Conservation (phyloP, 2,113 vertebrate species). For the Struthio camelus region DNA sequence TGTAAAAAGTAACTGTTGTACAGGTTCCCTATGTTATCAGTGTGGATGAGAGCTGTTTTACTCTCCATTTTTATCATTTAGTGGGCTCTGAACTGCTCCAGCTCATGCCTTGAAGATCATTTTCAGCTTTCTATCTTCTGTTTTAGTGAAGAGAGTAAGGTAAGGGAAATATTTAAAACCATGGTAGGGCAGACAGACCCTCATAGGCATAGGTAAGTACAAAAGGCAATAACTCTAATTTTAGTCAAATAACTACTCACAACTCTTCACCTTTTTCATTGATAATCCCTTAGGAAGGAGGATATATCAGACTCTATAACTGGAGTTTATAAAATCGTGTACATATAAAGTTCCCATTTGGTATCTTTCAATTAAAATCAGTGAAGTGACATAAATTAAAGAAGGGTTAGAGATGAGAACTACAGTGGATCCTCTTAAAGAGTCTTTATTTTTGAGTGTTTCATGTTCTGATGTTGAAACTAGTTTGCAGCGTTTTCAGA, state of each 20-base stretch:
- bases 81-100: not conserved
- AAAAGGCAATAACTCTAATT: not conserved
- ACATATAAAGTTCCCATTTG: not conserved
- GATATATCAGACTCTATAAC: not conserved
- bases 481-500: not conserved
- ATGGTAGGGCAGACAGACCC: not conserved
- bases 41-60: not conserved
- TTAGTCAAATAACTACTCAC: not conserved
- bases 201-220: not conserved
- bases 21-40: not conserved
- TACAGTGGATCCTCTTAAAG: not conserved
- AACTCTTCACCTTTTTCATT: not conserved
- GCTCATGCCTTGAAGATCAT: not conserved
- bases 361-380: not conserved
- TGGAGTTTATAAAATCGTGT: not conserved
- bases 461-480: not conserved
- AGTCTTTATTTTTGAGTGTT: not conserved
- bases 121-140: conserved; percentile 1
- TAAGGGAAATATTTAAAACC: not conserved
- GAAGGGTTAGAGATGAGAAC: not conserved
- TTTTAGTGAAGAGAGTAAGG: not conserved
- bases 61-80: not conserved
- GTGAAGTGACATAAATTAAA: not conserved
- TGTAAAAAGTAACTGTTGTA: not conserved
- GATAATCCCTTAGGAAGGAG: not conserved